These are phyloP conservation scores for Hesperia comma DNA, from an alignment of 2,888 invertebrate genomes.

Conservation along the genomic window DNA sequence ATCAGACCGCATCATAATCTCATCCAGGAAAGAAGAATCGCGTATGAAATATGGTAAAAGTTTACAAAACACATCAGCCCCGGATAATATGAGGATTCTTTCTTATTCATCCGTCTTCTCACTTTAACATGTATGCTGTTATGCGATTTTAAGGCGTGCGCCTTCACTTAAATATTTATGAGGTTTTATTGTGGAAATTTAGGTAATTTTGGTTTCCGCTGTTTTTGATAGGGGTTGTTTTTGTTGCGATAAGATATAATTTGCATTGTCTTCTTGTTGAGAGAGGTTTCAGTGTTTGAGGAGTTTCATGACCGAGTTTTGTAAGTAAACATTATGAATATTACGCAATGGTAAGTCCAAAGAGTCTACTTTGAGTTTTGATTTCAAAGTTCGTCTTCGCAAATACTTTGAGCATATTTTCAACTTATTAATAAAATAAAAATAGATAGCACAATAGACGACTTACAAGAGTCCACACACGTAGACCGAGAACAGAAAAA, in stretches of 20 bases:
- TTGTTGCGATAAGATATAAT: background rate
- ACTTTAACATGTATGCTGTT: slow-evolving; percentile 42
- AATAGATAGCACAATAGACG: too few relatives aligned
- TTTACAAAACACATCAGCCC: slow-evolving; percentile 56
- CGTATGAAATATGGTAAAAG: slow-evolving; percentile 48
- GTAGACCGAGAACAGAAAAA: too few relatives aligned
- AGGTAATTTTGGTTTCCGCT: slow-evolving; percentile 32
- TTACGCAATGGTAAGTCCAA: too few relatives aligned
- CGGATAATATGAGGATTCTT: slow-evolving; percentile 46
- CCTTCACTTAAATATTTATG: slow-evolving; percentile 45
- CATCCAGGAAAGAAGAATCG: slow-evolving; percentile 28
- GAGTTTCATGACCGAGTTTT: background rate
- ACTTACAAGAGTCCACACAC: too few relatives aligned
- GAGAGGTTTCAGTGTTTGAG: too few relatives aligned
- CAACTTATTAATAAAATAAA: too few relatives aligned
- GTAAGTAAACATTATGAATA: too few relatives aligned
- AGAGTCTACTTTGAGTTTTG: too few relatives aligned
- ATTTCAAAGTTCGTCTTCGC: too few relatives aligned
- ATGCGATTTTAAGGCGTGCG: slow-evolving; percentile 27
- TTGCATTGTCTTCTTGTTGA: background rate
- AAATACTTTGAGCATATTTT: too few relatives aligned
- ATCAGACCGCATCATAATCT: background rate
- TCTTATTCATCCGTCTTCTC: slow-evolving; percentile 34
- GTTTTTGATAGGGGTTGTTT: slow-evolving; percentile 18
- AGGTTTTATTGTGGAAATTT: slow-evolving; percentile 54